Evolutionary conservation across 64 coral and sea anemone genomes (phyloP).

Genomic region (Stichodactyla mertensii): DNA sequence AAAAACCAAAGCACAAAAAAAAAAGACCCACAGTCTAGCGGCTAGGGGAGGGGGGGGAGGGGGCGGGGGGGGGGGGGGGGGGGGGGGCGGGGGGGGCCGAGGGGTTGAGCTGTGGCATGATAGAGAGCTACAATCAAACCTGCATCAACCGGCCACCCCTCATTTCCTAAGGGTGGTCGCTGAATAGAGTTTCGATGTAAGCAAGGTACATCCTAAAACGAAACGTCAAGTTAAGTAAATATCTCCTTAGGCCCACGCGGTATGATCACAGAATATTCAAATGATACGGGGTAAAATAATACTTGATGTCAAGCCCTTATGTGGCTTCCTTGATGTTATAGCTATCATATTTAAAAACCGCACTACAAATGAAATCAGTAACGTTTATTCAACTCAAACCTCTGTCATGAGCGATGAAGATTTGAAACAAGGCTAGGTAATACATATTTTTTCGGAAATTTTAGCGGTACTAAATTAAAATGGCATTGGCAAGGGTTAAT

Average conservation of each 20-base stretch:
- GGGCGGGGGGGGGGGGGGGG: too few relatives aligned
- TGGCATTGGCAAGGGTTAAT: neutral
- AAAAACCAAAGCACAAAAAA: too few relatives aligned
- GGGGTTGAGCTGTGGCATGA: too few relatives aligned
- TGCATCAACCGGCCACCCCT: too few relatives aligned
- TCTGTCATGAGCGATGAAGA: neutral
- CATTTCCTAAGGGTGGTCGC: too few relatives aligned
- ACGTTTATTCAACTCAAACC: neutral
- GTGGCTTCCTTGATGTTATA: neutral
- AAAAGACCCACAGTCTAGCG: too few relatives aligned
- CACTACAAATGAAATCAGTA: neutral
- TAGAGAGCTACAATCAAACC: too few relatives aligned
- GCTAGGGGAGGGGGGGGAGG: too few relatives aligned
- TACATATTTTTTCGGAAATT: neutral
- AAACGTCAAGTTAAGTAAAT: neutral
- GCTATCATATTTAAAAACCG: neutral
- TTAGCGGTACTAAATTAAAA: neutral
- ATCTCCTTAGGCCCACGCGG: neutral
- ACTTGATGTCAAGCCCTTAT: neutral
- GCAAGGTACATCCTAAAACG: too few relatives aligned
- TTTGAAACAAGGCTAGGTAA: neutral
- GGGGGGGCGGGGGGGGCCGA: too few relatives aligned
- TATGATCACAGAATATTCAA: neutral
- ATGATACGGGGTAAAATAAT: neutral
- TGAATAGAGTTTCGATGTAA: too few relatives aligned